Base-by-base conservation (phyloP, 1,140 invertebrate species). In the Sminthurinus signatus region DNA sequence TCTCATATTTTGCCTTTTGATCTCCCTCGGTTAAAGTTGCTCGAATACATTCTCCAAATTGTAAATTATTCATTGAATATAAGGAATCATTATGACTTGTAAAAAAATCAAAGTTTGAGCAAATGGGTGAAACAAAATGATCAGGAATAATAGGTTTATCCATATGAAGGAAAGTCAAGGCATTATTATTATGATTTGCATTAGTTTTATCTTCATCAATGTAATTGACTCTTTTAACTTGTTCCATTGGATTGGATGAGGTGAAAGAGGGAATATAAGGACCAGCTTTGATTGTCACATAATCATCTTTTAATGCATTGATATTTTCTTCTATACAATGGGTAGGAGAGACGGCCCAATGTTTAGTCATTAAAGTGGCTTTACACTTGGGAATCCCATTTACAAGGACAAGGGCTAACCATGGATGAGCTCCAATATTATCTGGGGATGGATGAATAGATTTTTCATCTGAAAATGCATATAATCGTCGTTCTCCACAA, bases 191-290 rank as follows among this genome's bases (percentile, higher is more conserved):
- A 36, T 36, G 32, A n/a, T n/a, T n/a, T n/a, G n/a, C n/a, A n/a
- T n/a, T n/a, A n/a, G n/a, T n/a, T n/a, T n/a, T n/a, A 2, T 5
- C 19, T n/a, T 28, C 17, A 21, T 32, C 32, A 14, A 57, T 32
- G 29, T 31, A 21, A 29, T 64, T 64, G 27, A 64, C 55, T 14
- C 62, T 15, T 42, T 64, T 64, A 4, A 64, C 19, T 29, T 64
- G 62, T 36, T 64, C 62, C 44, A 21, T 44, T 12, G 62, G 36
- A 39, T 19, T 32, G 2, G 62, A 5, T 8, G 48, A 8, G 4
- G 19, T 58, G 12, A 12, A 2, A 17, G 54, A 12, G 12, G 31
- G 19, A 8, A 10, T 1, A 12, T 19, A 46, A 21, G 8, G n/a
- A 4, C 62, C 55, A 5, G 43, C 25, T 17, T 43, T 48, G 1